phyloP scores from a whole-genome alignment of 2,888 invertebrate species.

The Cepaea hortensis region DNA sequence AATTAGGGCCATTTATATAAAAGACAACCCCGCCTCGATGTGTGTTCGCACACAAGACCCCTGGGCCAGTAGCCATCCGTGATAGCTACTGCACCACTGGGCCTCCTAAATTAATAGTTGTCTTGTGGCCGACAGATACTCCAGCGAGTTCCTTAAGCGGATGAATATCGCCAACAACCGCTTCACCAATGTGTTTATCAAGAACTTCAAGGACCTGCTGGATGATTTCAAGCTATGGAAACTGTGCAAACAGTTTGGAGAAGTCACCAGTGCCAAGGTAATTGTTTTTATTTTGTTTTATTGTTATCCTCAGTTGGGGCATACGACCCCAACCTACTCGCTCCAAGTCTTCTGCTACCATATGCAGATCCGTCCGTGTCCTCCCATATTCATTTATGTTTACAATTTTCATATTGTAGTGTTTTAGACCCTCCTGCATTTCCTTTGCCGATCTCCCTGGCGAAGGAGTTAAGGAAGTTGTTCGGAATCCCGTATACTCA shows the following conservation, averaged over 20 bases:
- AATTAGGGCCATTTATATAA: too few relatives aligned
- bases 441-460: too few relatives aligned
- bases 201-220: slow-evolving; percentile 46
- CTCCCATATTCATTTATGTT: background rate
- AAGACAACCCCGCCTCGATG: too few relatives aligned
- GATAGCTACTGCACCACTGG: too few relatives aligned
- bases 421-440: too few relatives aligned
- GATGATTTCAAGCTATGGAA: slow-evolving; percentile 48
- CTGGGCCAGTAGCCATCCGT: too few relatives aligned
- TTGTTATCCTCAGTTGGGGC: background rate
- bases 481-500: too few relatives aligned
- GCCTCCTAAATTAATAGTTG: too few relatives aligned
- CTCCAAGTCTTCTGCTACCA: background rate
- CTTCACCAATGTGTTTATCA: slow-evolving; percentile 47
- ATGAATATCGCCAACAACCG: slow-evolving; percentile 45
- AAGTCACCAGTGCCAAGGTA: slow-evolving; percentile 48
- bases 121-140: slow-evolving; percentile 21
- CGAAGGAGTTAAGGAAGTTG: too few relatives aligned
- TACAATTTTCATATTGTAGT: background rate
- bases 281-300: background rate
- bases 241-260: slow-evolving; percentile 48
- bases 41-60: too few relatives aligned
- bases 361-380: background rate
- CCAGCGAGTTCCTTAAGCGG: slow-evolving; percentile 44
- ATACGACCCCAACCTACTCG: too few relatives aligned